Percentiles rank a stretch among this genome's conserved stretches.
phyloP scores from a whole-genome alignment of 2,888 invertebrate genomes.

The Rhagonycha lutea region DNA sequence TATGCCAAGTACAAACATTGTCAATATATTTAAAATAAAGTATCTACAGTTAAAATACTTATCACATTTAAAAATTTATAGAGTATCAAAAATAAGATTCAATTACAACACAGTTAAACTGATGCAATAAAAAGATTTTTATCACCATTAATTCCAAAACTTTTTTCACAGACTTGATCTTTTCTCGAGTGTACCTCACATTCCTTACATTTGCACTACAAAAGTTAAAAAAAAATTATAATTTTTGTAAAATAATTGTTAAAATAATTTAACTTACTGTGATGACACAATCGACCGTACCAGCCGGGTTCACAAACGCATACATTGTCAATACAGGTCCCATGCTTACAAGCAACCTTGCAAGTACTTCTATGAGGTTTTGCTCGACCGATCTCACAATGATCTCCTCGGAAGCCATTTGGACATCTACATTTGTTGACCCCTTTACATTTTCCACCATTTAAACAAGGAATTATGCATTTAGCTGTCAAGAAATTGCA shows the following conservation, averaged over 20 bases:
- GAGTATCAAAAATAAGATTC: neutral
- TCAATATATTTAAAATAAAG: neutral
- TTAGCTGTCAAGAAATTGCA: conserved; percentile 43
- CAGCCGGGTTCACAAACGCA: conserved; percentile 84
- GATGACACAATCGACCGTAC: conserved; percentile 80
- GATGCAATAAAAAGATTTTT: neutral
- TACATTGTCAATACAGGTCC: conserved; percentile 70
- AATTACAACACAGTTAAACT: neutral
- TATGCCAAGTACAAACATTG: neutral
- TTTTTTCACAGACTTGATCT: neutral
- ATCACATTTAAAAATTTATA: neutral
- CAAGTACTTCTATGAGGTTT: conserved; percentile 71
- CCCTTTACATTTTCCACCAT: conserved; percentile 88
- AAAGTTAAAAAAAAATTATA: neutral
- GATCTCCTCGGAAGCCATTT: conserved; percentile 81
- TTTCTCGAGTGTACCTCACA: neutral
- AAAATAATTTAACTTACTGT: conserved; percentile 56
- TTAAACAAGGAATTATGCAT: conserved; percentile 81
- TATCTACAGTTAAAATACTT: neutral
- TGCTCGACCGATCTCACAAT: conserved; percentile 86
- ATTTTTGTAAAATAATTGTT: neutral
- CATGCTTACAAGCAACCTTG: conserved; percentile 76
- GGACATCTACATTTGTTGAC: conserved; percentile 90
- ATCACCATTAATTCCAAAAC: neutral
- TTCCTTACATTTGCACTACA: conserved; percentile 14